phyloP scores from a whole-genome alignment of 2,113 vertebrate species.

The Gavia stellata region DNA sequence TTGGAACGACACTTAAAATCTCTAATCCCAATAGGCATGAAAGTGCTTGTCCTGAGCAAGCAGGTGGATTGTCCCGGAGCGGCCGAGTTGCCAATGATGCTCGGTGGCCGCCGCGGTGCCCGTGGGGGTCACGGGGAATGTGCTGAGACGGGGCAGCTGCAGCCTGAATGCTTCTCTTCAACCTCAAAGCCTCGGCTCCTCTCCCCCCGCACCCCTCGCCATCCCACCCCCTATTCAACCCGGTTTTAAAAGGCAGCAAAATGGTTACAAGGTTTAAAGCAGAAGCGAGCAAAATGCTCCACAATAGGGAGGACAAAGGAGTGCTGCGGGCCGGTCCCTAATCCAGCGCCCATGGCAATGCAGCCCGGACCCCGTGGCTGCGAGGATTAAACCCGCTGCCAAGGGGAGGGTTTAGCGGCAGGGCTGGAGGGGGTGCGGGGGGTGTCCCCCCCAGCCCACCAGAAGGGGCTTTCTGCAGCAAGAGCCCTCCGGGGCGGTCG shows the following conservation, averaged over 20 bases:
- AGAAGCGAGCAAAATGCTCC: constrained; percentile 67
- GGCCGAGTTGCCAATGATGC: constrained; percentile 43
- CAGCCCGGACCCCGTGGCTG: neutral
- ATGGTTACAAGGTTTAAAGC: constrained; percentile 60
- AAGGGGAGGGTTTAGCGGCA: neutral
- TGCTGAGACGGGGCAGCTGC: constrained; percentile 72
- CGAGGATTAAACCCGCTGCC: constrained; percentile 62
- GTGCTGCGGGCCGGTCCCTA: constrained; percentile 42
- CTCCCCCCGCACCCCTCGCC: neutral
- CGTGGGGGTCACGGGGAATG: constrained; percentile 58
- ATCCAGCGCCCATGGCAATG: constrained; percentile 55
- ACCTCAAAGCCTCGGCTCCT: constrained; percentile 47
- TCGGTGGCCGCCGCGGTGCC: constrained; percentile 50
- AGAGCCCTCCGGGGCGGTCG: neutral
- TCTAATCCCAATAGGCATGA: constrained; percentile 90
- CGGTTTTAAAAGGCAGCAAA: constrained; percentile 51
- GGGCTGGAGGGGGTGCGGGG: neutral
- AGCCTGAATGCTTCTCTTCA: constrained; percentile 49
- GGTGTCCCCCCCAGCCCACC: neutral
- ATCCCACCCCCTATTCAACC: constrained; percentile 58
- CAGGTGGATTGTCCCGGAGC: constrained; percentile 63
- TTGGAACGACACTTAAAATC: constrained; percentile 76
- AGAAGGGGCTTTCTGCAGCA: neutral
- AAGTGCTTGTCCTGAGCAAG: constrained; percentile 72
- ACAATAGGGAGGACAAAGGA: constrained; percentile 64